A percentile compares a stretch with the other conserved stretches of the same genome.
These are phyloP conservation scores for Philhelius pedissequus DNA, from an alignment of 2,888 invertebrate species.

Conservation along the genomic window DNA sequence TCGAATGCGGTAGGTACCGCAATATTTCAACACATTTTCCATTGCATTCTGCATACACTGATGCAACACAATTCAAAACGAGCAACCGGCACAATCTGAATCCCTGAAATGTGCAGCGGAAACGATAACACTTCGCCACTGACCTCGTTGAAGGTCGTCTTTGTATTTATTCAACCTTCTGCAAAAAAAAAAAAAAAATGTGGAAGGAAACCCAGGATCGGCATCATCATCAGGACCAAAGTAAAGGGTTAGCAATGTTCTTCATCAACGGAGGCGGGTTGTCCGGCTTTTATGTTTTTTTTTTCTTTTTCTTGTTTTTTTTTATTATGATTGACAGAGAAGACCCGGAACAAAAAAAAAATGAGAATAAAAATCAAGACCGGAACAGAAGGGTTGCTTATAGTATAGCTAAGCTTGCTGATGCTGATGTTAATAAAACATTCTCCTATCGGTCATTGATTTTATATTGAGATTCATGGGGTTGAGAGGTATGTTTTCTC, in stretches of 20 bases:
- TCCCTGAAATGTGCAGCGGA: slow-evolving; percentile 40
- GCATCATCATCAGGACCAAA: slow-evolving; percentile 8
- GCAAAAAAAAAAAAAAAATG: slow-evolving; percentile 3
- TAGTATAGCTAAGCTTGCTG: not conserved
- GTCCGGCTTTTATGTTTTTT: slow-evolving; percentile 10
- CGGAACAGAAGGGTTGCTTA: slow-evolving; percentile 4
- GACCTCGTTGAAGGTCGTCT: slow-evolving; percentile 67
- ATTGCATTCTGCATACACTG: not conserved
- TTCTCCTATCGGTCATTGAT: slow-evolving; percentile 65
- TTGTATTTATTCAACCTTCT: slow-evolving; percentile 65
- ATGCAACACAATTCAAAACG: slow-evolving; percentile 16
- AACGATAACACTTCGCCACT: slow-evolving; percentile 58
- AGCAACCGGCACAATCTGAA: slow-evolving; percentile 11
- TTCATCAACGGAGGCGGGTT: slow-evolving; percentile 46
- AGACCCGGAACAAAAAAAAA: not conserved
- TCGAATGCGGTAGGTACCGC: slow-evolving; percentile 9
- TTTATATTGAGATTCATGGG: slow-evolving; percentile 41
- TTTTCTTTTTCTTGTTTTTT: not conserved
- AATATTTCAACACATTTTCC: slow-evolving; percentile 43
- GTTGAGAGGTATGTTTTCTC: not conserved
- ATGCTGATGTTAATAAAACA: slow-evolving; percentile 53
- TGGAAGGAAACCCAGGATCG: slow-evolving; percentile 20
- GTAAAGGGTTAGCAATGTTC: slow-evolving; percentile 5
- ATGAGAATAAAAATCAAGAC: slow-evolving; percentile 26
- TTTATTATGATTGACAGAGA: slow-evolving; percentile 38